Evolutionary conservation across 1,140 invertebrate species (phyloP).

Genomic region (Ladona fulva): DNA sequence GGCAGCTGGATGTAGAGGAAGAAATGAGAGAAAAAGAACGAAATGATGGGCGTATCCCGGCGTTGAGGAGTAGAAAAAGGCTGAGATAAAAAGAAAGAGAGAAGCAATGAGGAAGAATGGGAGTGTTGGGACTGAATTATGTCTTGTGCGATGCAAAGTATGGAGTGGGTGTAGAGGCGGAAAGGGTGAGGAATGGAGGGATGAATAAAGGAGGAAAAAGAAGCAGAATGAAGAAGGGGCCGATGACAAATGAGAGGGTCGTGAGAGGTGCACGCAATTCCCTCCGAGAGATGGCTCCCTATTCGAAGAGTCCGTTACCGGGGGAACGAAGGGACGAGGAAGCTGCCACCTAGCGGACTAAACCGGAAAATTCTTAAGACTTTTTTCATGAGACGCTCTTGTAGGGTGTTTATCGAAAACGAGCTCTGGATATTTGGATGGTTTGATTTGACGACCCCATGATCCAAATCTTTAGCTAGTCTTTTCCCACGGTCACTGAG

Average conservation of each 20-base stretch:
- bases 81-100: too few relatives aligned
- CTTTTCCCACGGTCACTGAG: too few relatives aligned
- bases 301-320: neutral
- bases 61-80: too few relatives aligned
- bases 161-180: neutral
- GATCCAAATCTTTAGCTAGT: too few relatives aligned
- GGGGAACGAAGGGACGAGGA: neutral
- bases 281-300: neutral
- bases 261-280: neutral
- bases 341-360: neutral
- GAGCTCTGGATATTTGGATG: too few relatives aligned
- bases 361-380: neutral
- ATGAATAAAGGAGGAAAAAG: neutral
- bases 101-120: neutral
- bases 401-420: too few relatives aligned
- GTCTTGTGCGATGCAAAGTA: neutral
- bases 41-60: too few relatives aligned
- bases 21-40: too few relatives aligned
- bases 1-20: too few relatives aligned
- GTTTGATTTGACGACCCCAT: too few relatives aligned
- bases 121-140: neutral
- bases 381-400: neutral
- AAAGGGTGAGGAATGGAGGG: neutral
- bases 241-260: neutral
- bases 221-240: neutral